These are phyloP conservation scores for Lasioglossum baleicum DNA, from an alignment of 1,140 invertebrate species.

Conservation along the genomic window DNA sequence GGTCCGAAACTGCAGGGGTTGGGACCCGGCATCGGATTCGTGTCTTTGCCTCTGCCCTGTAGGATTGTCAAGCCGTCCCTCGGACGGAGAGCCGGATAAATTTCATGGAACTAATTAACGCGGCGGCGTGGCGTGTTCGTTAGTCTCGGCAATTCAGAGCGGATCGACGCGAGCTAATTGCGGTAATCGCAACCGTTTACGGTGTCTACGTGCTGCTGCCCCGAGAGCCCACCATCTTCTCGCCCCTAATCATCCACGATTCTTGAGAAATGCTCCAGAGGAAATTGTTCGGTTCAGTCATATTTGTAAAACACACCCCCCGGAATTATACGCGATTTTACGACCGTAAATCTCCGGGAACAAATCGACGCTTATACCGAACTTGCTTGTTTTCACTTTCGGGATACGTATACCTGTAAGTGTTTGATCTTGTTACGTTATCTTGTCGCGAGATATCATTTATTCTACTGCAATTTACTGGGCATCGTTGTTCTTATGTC, in stretches of 20 bases:
- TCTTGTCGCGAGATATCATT: too few relatives aligned
- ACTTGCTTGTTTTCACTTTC: too few relatives aligned
- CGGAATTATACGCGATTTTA: too few relatives aligned
- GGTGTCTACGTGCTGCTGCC: constrained; percentile 7
- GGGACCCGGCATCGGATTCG: background rate
- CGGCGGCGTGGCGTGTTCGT: constrained; percentile 32
- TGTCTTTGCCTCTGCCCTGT: background rate
- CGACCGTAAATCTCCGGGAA: too few relatives aligned
- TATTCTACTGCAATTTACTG: too few relatives aligned
- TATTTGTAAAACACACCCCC: background rate
- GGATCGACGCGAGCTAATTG: constrained; percentile 58
- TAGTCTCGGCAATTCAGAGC: constrained; percentile 50
- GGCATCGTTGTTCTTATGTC: too few relatives aligned
- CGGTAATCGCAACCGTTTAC: constrained; percentile 48
- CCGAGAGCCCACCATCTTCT: constrained; percentile 6
- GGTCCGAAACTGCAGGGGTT: background rate
- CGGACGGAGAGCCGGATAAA: constrained; percentile 15
- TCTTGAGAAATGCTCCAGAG: background rate
- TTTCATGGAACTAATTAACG: constrained; percentile 61
- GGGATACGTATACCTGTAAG: too few relatives aligned
- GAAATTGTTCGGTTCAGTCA: background rate
- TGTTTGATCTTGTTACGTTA: too few relatives aligned
- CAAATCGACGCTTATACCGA: too few relatives aligned
- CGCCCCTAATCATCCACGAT: background rate
- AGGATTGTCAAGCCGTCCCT: background rate